Evolutionary conservation across 1,140 invertebrate genomes (phyloP).

Genomic region (Helicoverpa armigera): DNA sequence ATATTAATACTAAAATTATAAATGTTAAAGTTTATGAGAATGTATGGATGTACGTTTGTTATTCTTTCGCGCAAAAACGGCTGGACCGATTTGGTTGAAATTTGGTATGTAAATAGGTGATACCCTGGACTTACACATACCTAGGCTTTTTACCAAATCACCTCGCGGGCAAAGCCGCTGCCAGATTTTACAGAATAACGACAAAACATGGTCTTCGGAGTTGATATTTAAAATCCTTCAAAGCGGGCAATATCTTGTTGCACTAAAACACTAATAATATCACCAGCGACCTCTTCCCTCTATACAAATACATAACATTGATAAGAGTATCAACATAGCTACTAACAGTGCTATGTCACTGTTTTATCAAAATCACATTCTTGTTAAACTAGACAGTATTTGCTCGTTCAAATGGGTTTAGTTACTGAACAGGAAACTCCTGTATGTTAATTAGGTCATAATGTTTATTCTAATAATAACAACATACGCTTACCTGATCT

Average conservation of each 20-base stretch:
- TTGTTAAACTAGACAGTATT: not conserved
- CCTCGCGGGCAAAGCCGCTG: too few species aligned
- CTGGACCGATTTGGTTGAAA: too few species aligned
- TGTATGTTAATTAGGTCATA: constrained; percentile 10
- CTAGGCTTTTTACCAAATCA: too few species aligned
- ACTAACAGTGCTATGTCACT: constrained; percentile 34
- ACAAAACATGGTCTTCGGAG: not conserved
- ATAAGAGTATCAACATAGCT: constrained; percentile 10
- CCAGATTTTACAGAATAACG: too few species aligned
- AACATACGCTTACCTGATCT: constrained; percentile 73
- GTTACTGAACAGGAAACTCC: not conserved
- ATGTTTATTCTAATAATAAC: constrained; percentile 16
- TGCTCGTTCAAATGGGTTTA: not conserved
- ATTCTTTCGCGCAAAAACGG: too few species aligned
- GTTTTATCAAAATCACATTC: not conserved
- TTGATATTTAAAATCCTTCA: constrained; percentile 3
- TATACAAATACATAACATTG: constrained; percentile 20
- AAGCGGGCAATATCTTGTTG: constrained; percentile 18
- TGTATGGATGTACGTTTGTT: too few species aligned
- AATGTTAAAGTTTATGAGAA: too few species aligned
- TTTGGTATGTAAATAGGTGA: too few species aligned
- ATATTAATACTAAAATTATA: too few species aligned
- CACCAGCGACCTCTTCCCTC: constrained; percentile 32
- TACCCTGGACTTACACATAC: too few species aligned
- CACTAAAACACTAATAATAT: constrained; percentile 38